These are phyloP conservation scores for Morone saxatilis DNA, from an alignment of 2,113 vertebrate genomes.

Conservation along the genomic window DNA sequence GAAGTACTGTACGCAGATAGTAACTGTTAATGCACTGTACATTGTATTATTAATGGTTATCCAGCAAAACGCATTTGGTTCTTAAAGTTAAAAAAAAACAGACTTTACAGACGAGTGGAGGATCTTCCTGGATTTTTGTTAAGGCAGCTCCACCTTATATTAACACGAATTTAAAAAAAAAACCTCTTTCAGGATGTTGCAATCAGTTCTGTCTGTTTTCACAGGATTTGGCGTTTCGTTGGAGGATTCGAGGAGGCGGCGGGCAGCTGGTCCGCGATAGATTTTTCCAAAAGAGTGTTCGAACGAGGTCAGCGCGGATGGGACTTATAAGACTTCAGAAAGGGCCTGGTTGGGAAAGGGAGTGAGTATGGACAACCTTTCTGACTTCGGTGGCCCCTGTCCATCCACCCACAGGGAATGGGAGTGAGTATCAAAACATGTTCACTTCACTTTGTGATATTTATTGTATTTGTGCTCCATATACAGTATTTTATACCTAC, in stretches of 20 bases:
- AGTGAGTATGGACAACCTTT: constrained; percentile 87
- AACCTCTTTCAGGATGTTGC: background rate
- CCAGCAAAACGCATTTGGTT: constrained; percentile 25
- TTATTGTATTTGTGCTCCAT: background rate
- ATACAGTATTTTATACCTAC: background rate
- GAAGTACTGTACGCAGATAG: constrained; percentile 46
- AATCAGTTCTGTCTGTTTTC: constrained; percentile 41
- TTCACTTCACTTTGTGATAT: background rate
- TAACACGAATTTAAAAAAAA: background rate
- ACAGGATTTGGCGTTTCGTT: constrained; percentile 70
- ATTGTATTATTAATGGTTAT: constrained; percentile 38
- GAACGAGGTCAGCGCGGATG: constrained; percentile 74
- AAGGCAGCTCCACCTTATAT: background rate
- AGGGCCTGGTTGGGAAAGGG: constrained; percentile 83
- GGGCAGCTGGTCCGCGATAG: constrained; percentile 32
- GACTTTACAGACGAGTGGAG: background rate
- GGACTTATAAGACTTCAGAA: constrained; percentile 77
- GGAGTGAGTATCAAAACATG: constrained; percentile 83
- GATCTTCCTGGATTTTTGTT: background rate
- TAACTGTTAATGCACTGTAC: constrained; percentile 38
- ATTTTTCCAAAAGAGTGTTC: constrained; percentile 57
- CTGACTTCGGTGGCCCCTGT: constrained; percentile 84
- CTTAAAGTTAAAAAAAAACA: background rate
- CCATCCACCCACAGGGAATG: constrained; percentile 83
- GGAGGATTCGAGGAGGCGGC: constrained; percentile 41